Percentiles rank a stretch among this genome's conserved stretches.
phyloP scores from a whole-genome alignment of 2,113 vertebrate genomes.

The Clarias magur region DNA sequence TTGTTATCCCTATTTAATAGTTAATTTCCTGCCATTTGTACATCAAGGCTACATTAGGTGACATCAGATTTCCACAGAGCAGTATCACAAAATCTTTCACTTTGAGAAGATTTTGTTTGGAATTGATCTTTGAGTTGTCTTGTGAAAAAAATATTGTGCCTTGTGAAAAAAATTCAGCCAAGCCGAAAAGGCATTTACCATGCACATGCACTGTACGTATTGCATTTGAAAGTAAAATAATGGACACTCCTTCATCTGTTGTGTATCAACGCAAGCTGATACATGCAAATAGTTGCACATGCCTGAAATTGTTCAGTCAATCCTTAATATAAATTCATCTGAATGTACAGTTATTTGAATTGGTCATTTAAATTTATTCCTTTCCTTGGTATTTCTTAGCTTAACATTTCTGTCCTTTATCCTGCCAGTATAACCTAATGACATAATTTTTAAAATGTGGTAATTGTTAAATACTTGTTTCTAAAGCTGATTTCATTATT shows the following conservation, averaged over 20 bases:
- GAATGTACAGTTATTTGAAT: neutral
- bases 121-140: too few relatives aligned
- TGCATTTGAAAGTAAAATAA: neutral
- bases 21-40: too few relatives aligned
- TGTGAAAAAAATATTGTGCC: too few relatives aligned
- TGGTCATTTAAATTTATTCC: neutral
- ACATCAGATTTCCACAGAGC: too few relatives aligned
- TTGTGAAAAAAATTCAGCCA: too few relatives aligned
- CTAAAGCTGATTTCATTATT: constrained; percentile 11
- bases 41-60: too few relatives aligned
- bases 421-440: neutral
- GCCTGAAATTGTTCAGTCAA: neutral
- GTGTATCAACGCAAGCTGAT: neutral
- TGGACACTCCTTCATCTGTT: neutral
- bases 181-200: neutral
- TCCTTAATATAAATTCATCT: neutral
- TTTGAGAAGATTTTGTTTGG: too few relatives aligned
- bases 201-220: too few relatives aligned
- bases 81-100: too few relatives aligned
- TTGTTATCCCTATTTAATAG: too few relatives aligned
- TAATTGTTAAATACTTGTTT: neutral
- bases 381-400: neutral
- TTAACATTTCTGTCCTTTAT: neutral
- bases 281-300: neutral
- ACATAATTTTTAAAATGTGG: too few relatives aligned